These are phyloP conservation scores for Notothenia rossii DNA, from an alignment of 2,113 vertebrate genomes.

Conservation along the genomic window DNA sequence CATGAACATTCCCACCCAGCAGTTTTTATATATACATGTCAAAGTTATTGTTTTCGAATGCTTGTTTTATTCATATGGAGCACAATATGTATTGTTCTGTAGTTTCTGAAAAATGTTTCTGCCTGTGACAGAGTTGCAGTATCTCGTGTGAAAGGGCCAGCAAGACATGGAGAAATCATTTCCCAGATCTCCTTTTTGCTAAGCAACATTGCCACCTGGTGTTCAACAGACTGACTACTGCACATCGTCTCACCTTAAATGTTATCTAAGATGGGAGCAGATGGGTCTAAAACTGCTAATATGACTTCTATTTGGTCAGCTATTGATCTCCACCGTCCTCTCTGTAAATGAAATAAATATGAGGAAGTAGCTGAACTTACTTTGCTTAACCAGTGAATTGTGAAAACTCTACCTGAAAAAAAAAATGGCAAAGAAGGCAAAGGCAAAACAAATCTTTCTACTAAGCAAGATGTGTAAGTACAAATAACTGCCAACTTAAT, in stretches of 20 bases:
- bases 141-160: constrained; percentile 15
- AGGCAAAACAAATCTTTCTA: too few relatives aligned
- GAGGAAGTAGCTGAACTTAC: not conserved
- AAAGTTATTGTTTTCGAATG: constrained; percentile 23
- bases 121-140: not conserved
- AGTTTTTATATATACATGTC: not conserved
- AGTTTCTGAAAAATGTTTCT: constrained; percentile 1
- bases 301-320: not conserved
- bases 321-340: not conserved
- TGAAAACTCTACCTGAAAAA: too few relatives aligned
- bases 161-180: not conserved
- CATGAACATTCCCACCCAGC: not conserved
- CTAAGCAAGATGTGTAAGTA: not conserved
- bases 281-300: not conserved
- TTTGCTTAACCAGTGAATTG: too few relatives aligned
- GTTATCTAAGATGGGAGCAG: not conserved
- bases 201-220: constrained; percentile 74
- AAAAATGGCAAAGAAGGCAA: too few relatives aligned
- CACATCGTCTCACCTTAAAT: not conserved
- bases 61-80: constrained; percentile 24
- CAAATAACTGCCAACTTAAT: too few relatives aligned
- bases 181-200: constrained; percentile 22
- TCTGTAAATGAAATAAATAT: not conserved
- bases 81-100: constrained; percentile 34
- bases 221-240: constrained; percentile 15